Evolutionary conservation across 2,888 invertebrate species (phyloP), one percentile per base, ranked within the genome.

Genomic region (Plemyria rubiginata): DNA sequence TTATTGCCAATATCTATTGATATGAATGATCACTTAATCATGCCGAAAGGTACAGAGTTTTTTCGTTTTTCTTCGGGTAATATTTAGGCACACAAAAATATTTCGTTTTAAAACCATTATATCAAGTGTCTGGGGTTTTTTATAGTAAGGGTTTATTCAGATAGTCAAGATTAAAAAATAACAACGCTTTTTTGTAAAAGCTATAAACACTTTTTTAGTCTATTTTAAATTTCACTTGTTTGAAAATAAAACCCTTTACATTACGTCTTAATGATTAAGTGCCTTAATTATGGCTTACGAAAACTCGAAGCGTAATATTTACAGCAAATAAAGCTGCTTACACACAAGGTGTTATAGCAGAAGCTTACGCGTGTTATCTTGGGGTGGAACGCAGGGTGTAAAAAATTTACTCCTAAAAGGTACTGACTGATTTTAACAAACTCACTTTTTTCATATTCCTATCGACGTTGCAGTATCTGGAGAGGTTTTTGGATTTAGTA

Each of bases 291-390:
- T 79, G 75, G 55, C 38, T 45, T 43, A 52, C 40, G 40, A 76
- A 80, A 81, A 79, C 71, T 79, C 70, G 71, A 78, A 84, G 78
- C 76, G 80, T 82, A 85, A 86, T 82, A 80, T 81, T 87, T 82
- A 82, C 81, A 84, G 76, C 82, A 81, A 86, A 86, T 88, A 87
- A 90, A 87, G 85, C 82, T 79, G 84, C 82, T 85, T 87, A 84
- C 85, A 85, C 81, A 84, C 78, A 82, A 85, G 81, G 82, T 82
- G 85, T 81, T 83, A 85, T 80, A 80, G 78, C 82, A 82, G 77
- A 76, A 79, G 86, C 85, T 88, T 86, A 86, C 84, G 76, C 85
- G 81, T 88, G 89, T 88, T 87, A 89, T 86, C 88, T 87, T 73
- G 70, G 89, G 88, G 87, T 90, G 88, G 89, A 87, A 85, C 3